Percentiles rank a stretch among this genome's conserved stretches.
Conservation (phyloP, 2,113 vertebrate genomes). For the Athene cunicularia region DNA sequence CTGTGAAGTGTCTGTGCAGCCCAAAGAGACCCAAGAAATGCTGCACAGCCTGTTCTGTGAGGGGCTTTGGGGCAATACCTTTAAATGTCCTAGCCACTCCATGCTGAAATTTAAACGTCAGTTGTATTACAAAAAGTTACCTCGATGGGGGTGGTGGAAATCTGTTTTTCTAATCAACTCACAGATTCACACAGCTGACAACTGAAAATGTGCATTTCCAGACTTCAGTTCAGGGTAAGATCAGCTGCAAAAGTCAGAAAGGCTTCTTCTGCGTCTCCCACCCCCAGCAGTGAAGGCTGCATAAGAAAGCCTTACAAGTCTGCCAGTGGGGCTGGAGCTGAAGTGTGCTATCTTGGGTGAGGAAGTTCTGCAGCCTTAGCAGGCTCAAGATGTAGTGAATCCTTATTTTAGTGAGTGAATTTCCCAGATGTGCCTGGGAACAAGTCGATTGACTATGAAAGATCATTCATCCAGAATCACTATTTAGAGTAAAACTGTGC, state of each 20-base stretch:
- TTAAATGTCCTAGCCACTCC: neutral
- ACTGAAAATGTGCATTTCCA: neutral
- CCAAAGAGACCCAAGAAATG: neutral
- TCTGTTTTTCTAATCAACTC: neutral
- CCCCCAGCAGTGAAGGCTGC: neutral
- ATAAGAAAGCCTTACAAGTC: neutral
- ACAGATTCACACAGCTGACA: neutral
- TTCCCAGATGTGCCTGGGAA: neutral
- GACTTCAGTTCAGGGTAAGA: neutral
- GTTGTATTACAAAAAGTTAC: neutral
- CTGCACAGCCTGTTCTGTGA: neutral
- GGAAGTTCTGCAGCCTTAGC: conserved; percentile 1
- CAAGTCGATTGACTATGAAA: neutral
- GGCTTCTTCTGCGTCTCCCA: neutral
- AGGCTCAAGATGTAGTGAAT: neutral
- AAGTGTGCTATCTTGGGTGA: neutral
- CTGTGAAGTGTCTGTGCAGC: neutral
- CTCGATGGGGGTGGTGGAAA: neutral
- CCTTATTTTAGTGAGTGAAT: neutral
- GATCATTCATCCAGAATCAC: neutral
- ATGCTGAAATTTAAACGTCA: neutral
- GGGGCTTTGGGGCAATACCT: neutral
- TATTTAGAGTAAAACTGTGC: neutral
- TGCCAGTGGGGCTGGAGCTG: neutral
- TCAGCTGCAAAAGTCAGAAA: neutral